Evolutionary conservation across 2,888 invertebrate species (phyloP).

Genomic region (Furcula furcula): DNA sequence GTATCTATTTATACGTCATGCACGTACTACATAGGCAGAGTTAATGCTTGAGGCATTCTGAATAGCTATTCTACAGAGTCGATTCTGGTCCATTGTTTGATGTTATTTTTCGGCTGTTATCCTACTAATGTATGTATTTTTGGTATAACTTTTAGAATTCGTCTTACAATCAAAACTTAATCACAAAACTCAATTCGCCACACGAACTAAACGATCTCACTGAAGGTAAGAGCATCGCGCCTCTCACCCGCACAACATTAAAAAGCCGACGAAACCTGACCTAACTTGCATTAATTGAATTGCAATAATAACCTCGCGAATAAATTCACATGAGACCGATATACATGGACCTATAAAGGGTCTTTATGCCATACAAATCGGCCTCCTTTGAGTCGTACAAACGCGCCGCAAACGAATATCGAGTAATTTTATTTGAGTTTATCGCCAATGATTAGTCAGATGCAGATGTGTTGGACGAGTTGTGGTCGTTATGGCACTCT

Average conservation of each 20-base stretch:
- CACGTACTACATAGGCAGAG: too few species aligned
- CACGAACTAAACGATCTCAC: background rate
- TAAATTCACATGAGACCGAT: constrained; percentile 70
- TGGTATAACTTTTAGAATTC: too few species aligned
- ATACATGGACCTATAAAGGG: constrained; percentile 62
- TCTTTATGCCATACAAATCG: constrained; percentile 81
- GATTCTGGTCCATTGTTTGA: too few species aligned
- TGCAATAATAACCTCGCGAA: constrained; percentile 74
- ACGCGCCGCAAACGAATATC: constrained; percentile 59
- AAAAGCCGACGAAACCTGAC: constrained; percentile 53
- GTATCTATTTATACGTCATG: too few species aligned
- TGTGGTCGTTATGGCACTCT: constrained; percentile 13
- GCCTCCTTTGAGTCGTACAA: constrained; percentile 71
- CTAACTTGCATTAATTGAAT: constrained; percentile 74
- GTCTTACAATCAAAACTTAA: too few species aligned
- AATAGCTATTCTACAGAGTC: too few species aligned
- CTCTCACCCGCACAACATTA: constrained; percentile 29
- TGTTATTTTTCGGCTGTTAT: too few species aligned
- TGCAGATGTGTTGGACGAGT: constrained; percentile 32
- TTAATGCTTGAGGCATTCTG: too few species aligned
- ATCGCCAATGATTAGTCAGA: constrained; percentile 43
- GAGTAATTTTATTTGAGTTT: constrained; percentile 65
- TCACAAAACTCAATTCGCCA: background rate
- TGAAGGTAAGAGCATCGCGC: background rate
- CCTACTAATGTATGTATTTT: too few species aligned